A percentile compares a stretch with the other conserved stretches of the same genome.
These are phyloP conservation scores for Sebastolobus altivelis DNA, from an alignment of 2,797 vertebrate species.

Conservation along the genomic window DNA sequence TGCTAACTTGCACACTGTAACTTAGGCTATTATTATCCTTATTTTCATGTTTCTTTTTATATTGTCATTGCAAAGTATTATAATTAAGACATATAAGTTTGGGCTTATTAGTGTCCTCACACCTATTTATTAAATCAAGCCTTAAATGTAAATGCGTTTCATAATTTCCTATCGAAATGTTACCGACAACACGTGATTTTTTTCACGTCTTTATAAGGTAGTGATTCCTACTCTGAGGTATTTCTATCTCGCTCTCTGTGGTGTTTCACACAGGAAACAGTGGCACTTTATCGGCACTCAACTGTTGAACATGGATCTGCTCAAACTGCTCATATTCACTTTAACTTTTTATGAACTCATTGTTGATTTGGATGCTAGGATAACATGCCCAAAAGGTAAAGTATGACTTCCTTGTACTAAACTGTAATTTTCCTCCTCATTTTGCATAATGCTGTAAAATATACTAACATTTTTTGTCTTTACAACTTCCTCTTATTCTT, in stretches of 20 bases:
- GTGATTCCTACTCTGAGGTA: fast-evolving
- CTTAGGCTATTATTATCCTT: not conserved
- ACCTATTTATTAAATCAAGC: not conserved
- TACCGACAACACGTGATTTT: not conserved
- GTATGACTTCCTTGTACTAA: constrained; percentile 9
- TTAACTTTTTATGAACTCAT: constrained; percentile 30
- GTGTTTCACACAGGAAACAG: constrained; percentile 6
- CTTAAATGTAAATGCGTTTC: too few relatives aligned
- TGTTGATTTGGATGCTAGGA: not conserved
- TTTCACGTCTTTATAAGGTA: not conserved
- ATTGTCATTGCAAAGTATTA: not conserved
- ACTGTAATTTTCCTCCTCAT: not conserved
- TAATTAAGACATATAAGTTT: not conserved
- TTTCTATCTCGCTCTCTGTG: not conserved
- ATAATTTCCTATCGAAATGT: not conserved
- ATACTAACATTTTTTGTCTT: not conserved
- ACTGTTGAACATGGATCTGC: constrained; percentile 46
- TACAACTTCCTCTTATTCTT: not conserved
- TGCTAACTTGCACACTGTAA: not conserved
- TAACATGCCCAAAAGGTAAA: constrained; percentile 57
- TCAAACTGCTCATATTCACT: constrained; percentile 34
- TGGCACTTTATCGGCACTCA: not conserved
- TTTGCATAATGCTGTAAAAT: not conserved
- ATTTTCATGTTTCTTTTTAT: not conserved
- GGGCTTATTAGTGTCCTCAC: not conserved